Conservation (phyloP, 2,797 vertebrate species). For the Ptychobarbus kaznakovi region DNA sequence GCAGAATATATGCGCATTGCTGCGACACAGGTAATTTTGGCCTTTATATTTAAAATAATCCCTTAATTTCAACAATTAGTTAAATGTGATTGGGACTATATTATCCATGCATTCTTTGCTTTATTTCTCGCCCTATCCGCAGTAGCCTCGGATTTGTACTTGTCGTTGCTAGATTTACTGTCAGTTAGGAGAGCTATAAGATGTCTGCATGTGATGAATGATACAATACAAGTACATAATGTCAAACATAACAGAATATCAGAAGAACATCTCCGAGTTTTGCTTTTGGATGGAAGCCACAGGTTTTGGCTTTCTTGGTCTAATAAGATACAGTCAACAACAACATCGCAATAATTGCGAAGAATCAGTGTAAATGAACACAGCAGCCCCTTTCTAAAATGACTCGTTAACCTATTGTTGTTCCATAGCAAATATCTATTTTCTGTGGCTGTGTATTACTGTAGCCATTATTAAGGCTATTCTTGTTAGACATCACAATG, state of each 20-base stretch:
- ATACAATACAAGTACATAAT: neutral
- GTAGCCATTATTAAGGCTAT: neutral
- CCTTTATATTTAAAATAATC: constrained; percentile 25
- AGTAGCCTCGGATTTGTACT: constrained; percentile 4
- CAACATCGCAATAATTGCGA: neutral
- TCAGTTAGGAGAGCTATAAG: constrained; percentile 10
- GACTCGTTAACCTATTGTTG: neutral
- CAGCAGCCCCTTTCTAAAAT: neutral
- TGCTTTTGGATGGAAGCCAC: constrained; percentile 67
- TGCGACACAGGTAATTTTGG: constrained; percentile 69
- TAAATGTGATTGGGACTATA: constrained; percentile 31
- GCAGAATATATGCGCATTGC: constrained; percentile 79
- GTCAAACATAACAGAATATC: constrained; percentile 41
- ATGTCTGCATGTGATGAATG: neutral
- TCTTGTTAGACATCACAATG: constrained; percentile 33
- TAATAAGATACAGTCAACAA: constrained; percentile 3
- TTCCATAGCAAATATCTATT: neutral
- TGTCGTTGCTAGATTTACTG: constrained; percentile 40
- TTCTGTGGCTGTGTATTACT: constrained; percentile 12
- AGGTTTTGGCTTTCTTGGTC: constrained; percentile 51
- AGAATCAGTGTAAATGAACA: neutral
- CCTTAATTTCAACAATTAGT: constrained; percentile 10
- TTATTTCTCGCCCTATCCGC: neutral
- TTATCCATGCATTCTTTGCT: neutral
- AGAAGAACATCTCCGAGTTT: constrained; percentile 52